Evolutionary conservation across 2,888 invertebrate genomes (phyloP), one percentile per base, ranked within the genome.

Genomic region (Dinocampus coccinellae): DNA sequence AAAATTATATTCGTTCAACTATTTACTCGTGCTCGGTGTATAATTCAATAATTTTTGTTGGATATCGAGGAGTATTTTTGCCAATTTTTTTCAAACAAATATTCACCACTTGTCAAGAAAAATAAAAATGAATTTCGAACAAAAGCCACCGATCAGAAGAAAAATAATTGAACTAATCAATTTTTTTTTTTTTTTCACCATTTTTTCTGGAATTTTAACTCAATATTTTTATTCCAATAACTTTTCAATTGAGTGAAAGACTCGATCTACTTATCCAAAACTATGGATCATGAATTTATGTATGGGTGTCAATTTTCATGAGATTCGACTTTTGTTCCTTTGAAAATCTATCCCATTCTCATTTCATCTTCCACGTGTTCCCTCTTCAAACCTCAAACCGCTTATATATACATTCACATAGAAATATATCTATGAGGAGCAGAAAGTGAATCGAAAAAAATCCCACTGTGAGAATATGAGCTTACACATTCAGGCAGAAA

Each of bases 261-360:
- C 47, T 42, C 29, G 10, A 58, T 58, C 11, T 58, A 58, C 13
- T 34, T 33, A n/a, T n/a, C n/a, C 33, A 58, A 20, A 47, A 36
- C 7, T 6, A 34, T 22, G 3, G 13, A 58, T 58, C 33, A 58
- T 58, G 58, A 58, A 58, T 58, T 58, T 58, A 58, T 58, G 34
- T 58, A 58, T 58, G 16, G 16, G 58, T 58, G 58, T 58, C 10
- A 34, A 58, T 58, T 57, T 57, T 58, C 16, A 33, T 58, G 16
- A 58, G 34, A 29, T 16, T 58, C 9, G 58, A 34, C 58, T 58
- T 58, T 58, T 13, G 13, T 33, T 33, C 29, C 57, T 57, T 57
- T 57, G 57, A 29, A 57, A 57, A 57, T 26, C 26, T 26, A 16
- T 20, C 47, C n/a, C 57, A 26, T 57, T 57, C 57, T n/a, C 9